Evolutionary conservation across 2,113 vertebrate species (phyloP), one percentile per base, ranked within the genome.

Genomic region (Ciconia maguari): DNA sequence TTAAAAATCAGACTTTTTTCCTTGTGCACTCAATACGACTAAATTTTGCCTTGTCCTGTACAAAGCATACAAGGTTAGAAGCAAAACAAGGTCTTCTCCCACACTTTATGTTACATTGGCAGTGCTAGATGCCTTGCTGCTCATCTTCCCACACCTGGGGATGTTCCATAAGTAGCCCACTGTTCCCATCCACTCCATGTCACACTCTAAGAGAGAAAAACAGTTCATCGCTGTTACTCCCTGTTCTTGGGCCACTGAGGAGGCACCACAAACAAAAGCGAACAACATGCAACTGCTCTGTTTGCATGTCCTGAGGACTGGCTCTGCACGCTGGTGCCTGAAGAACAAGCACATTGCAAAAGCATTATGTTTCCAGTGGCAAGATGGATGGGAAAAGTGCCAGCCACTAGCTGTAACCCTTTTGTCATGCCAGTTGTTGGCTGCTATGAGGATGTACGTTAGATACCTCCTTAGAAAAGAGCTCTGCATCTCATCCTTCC

Each of bases 401-500:
- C 96, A 97, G 89, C 54, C 84, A 93, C 91, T 95, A 80, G 89
- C 91, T 93, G 84, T 77, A 97, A 93, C 91, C 89, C 89, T 86
- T 97, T 95, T 96, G 96, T 95, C 89, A 94, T 96, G 96, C 89
- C 89, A 96, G 85, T 77, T 93, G 58, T 89, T 97, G 91, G 78
- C 93, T 97, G 87, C 87, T 90, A 91, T 13, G 46, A 96, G 95
- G 77, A 96, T 77, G 80, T 69, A 89, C 3, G 15, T 94, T 92
- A 94, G 91, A 95, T 95, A 94, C 84, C 84, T 96, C 91, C 91
- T 91, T 34, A 80, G 84, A 91, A 94, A 93, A 93, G 54, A 85
- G 91, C 89, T 93, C 94, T 94, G 93, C 94, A 89, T 94, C 91
- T 93, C 89, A 93, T 88, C 93, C 89, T 94, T 97, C 97, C 96